Percentiles rank a stretch among this genome's conserved stretches.
phyloP scores from a whole-genome alignment of 2,797 vertebrate species.

The Tarsius wallacei region DNA sequence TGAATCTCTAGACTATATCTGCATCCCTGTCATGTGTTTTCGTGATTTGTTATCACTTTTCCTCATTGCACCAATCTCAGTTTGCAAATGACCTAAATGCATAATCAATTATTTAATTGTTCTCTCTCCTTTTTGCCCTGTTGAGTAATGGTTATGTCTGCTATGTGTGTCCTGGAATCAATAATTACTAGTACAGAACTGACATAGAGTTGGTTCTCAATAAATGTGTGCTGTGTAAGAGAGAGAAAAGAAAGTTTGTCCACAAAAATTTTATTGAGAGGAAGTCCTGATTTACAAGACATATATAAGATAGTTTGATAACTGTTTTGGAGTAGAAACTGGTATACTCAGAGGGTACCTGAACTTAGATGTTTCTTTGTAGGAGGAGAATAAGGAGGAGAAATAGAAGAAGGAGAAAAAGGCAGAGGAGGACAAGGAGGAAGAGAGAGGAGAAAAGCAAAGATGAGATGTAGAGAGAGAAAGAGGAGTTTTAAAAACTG shows the following conservation, averaged over 20 bases:
- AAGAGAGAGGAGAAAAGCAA: not conserved
- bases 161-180: not conserved
- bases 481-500: not conserved
- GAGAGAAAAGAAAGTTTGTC: not conserved
- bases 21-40: not conserved
- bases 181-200: not conserved
- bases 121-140: not conserved
- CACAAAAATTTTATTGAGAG: not conserved
- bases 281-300: not conserved
- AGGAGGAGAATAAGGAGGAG: not conserved
- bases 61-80: not conserved
- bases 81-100: not conserved
- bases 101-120: not conserved
- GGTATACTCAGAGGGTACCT: not conserved
- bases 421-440: not conserved
- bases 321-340: not conserved
- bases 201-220: not conserved
- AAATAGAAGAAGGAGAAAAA: not conserved
- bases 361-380: not conserved
- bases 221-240: slow-evolving; percentile 33
- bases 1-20: not conserved
- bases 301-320: not conserved
- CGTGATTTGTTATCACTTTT: not conserved
- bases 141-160: not conserved
- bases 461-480: not conserved